These are phyloP conservation scores for Charaxes varanes DNA, from an alignment of 1,140 invertebrate genomes.

Conservation along the genomic window DNA sequence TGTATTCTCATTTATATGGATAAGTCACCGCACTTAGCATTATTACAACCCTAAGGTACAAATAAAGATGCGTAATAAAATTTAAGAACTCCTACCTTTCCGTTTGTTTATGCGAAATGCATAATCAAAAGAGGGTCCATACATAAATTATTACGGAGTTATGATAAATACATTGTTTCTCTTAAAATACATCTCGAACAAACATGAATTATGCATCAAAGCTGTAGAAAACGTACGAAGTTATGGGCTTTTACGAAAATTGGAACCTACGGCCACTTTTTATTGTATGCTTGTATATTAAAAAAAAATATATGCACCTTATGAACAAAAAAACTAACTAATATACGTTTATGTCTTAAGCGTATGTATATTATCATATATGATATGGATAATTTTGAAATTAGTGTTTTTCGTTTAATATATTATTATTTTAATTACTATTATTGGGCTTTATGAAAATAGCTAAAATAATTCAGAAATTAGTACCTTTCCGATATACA, in stretches of 20 bases:
- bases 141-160: constrained; percentile 15
- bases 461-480: too few relatives aligned
- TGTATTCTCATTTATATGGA: too few relatives aligned
- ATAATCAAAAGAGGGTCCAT: constrained; percentile 13
- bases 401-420: too few relatives aligned
- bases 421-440: too few relatives aligned
- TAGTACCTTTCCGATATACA: too few relatives aligned
- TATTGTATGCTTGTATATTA: constrained; percentile 14
- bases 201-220: constrained; percentile 48
- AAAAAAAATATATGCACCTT: neutral
- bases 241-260: constrained; percentile 47
- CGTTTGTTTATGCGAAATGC: constrained; percentile 8
- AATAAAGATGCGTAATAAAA: constrained; percentile 1
- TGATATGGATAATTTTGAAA: too few relatives aligned
- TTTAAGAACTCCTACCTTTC: constrained; percentile 6
- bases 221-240: constrained; percentile 30
- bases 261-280: constrained; percentile 34
- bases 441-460: too few relatives aligned
- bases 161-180: constrained; percentile 40
- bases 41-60: too few relatives aligned
- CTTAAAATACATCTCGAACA: constrained; percentile 35
- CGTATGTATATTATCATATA: too few relatives aligned
- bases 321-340: neutral
- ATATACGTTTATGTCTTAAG: neutral
- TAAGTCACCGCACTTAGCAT: too few relatives aligned